phyloP scores from a whole-genome alignment of 2,888 invertebrate genomes.

The Drosophila sordidula region DNA sequence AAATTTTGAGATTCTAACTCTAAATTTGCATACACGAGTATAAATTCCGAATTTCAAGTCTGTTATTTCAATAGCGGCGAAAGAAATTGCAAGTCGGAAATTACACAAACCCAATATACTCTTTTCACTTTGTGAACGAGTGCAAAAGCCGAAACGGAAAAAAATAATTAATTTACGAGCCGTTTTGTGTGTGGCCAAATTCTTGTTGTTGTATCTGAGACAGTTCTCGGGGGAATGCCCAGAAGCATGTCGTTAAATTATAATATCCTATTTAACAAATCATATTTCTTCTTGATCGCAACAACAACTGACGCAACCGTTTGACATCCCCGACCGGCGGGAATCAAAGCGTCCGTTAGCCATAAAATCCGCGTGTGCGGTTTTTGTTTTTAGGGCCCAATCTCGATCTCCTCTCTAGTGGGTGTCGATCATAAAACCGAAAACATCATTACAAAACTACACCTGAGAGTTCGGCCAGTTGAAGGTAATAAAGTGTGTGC shows the following conservation, averaged over 20 bases:
- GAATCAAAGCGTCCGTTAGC: constrained; percentile 16
- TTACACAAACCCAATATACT: no score
- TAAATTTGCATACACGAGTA: no score
- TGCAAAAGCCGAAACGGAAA: constrained; percentile 2
- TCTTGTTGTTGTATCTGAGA: constrained; percentile 24
- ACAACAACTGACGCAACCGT: constrained; percentile 57
- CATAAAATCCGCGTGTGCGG: constrained; percentile 61
- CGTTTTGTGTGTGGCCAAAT: constrained; percentile 55
- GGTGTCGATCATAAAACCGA: constrained; percentile 39
- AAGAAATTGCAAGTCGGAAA: no score
- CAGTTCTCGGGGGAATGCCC: constrained; percentile 63
- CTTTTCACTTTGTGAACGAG: no score
- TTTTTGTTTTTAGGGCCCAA: constrained; percentile 11
- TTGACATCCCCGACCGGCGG: constrained; percentile 56
- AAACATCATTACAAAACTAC: constrained; percentile 14
- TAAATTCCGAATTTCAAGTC: no score
- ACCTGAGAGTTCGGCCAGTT: background rate
- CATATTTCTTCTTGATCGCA: constrained; percentile 66
- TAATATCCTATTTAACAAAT: constrained; percentile 73
- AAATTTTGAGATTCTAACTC: no score
- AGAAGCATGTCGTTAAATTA: constrained; percentile 63
- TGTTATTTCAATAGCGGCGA: no score
- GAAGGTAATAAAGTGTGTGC: background rate
- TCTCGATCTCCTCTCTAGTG: constrained; percentile 6
- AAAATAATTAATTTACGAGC: constrained; percentile 47